phyloP scores from a whole-genome alignment of 2,797 vertebrate species.

The Mormyrus proboscirostris region DNA sequence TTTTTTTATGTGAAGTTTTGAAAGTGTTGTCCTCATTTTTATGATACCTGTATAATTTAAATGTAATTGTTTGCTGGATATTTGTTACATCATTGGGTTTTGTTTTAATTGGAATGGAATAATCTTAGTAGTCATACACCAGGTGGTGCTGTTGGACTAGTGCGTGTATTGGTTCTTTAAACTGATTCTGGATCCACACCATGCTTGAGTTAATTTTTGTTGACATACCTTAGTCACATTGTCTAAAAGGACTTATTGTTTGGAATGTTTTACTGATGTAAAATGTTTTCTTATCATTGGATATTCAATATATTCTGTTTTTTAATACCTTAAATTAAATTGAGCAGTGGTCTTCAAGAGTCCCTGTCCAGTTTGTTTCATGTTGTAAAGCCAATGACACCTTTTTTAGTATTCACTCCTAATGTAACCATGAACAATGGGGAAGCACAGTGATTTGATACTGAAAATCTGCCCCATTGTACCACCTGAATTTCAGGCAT shows the following conservation, averaged over 20 bases:
- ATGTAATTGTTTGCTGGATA: neutral
- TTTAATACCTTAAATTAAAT: neutral
- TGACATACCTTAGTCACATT: neutral
- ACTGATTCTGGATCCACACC: neutral
- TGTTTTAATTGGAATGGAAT: neutral
- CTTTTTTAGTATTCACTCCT: neutral
- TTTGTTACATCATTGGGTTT: neutral
- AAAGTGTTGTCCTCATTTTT: neutral
- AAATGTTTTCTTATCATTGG: neutral
- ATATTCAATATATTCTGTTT: neutral
- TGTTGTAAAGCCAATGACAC: neutral
- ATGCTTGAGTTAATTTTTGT: neutral
- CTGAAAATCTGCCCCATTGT: neutral
- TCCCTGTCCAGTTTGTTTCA: neutral
- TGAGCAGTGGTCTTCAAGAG: neutral
- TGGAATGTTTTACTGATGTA: neutral
- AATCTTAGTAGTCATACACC: conserved; percentile 26
- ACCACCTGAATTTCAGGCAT: neutral
- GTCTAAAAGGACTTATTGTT: neutral
- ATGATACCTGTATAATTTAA: neutral
- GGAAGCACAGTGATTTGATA: neutral
- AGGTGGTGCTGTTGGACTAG: conserved; percentile 39
- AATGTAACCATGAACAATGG: neutral
- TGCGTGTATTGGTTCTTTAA: neutral
- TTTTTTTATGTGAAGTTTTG: neutral